phyloP scores from a whole-genome alignment of 2,888 invertebrate genomes.

The Polyommatus iphigenia region DNA sequence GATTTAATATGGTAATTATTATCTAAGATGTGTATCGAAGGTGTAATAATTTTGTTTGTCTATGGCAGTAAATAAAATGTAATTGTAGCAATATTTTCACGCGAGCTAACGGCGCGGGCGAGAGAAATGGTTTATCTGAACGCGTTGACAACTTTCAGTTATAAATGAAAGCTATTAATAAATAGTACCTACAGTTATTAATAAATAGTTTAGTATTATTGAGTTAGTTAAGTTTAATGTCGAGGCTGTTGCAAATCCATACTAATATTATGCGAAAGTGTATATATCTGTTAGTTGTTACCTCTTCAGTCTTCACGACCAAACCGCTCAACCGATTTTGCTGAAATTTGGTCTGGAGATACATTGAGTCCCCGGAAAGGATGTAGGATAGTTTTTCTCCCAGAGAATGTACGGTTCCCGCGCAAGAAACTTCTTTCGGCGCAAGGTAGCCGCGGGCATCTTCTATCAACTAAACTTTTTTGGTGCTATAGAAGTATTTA shows the following conservation, averaged over 20 bases:
- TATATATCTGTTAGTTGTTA: too few species aligned
- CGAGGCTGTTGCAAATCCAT: neutral
- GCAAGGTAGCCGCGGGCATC: too few species aligned
- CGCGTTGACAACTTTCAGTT: conserved; percentile 24
- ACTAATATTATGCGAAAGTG: too few species aligned
- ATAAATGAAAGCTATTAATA: conserved; percentile 24
- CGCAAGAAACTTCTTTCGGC: too few species aligned
- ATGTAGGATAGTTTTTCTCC: too few species aligned
- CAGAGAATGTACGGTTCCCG: too few species aligned
- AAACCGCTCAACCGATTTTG: too few species aligned
- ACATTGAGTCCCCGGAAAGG: too few species aligned
- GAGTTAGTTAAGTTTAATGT: neutral
- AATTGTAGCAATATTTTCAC: neutral
- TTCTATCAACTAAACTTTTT: too few species aligned
- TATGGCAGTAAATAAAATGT: conserved; percentile 2
- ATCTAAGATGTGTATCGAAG: neutral
- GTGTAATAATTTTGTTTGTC: conserved; percentile 23
- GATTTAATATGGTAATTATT: conserved; percentile 5
- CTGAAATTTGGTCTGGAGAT: too few species aligned
- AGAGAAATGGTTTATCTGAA: conserved; percentile 16
- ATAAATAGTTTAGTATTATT: conserved; percentile 10
- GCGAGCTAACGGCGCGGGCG: neutral
- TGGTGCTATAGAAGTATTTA: too few species aligned
- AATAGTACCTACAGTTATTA: conserved; percentile 11
- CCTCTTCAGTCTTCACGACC: too few species aligned